Base-by-base conservation (phyloP, 2,888 invertebrate species). In the Ceriagrion tenellum region DNA sequence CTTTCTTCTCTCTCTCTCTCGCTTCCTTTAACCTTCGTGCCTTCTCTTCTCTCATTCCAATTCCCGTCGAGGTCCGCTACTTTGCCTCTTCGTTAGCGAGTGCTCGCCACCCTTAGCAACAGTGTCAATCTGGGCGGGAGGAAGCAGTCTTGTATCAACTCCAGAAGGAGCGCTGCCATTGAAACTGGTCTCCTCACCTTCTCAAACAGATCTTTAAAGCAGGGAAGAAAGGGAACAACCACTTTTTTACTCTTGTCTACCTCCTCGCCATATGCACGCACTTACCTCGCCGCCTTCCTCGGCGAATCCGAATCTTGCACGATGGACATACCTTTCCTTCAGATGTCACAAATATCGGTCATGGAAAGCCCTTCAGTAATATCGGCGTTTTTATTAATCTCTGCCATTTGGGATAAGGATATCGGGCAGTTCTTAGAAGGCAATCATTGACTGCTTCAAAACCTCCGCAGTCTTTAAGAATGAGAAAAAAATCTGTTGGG, bases 91-190 rank as follows among this genome's bases (percentile, higher is more conserved):
- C 91, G 91, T 91, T 91, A 91, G 91, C 91, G 63, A 40, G 63
- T 91, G 91, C 91, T 63, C 63, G 91, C 63, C 91, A 63, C 40
- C 91, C 91, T 91, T 35, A 20, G 90, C 30, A 20, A 59, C 91
- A 23, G 26, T 91, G 91, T 91, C 91, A 63, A 91, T 91, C 59
- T 69, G 69, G 69, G 26, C 69, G 91, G 40, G 20, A 40, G 47
- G 47, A 47, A 47, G 91, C 91, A 63, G 26, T 91, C 40, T 63
- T 91, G 56, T 18, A 55, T 59, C 59, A 16, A 69, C 69, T 30
- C 90, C 20, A 47, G 55, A 91, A 63, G 35, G 63, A 63, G 23
- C 88, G 23, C 40, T n/a, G 63, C 91, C 91, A 91, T 91, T 91
- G 63, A 91, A 59, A 91, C 47, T 47, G 69, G 59, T 63, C 63